Evolutionary conservation across 2,113 vertebrate species (phyloP).

Genomic region (Atrichornis clamosus): DNA sequence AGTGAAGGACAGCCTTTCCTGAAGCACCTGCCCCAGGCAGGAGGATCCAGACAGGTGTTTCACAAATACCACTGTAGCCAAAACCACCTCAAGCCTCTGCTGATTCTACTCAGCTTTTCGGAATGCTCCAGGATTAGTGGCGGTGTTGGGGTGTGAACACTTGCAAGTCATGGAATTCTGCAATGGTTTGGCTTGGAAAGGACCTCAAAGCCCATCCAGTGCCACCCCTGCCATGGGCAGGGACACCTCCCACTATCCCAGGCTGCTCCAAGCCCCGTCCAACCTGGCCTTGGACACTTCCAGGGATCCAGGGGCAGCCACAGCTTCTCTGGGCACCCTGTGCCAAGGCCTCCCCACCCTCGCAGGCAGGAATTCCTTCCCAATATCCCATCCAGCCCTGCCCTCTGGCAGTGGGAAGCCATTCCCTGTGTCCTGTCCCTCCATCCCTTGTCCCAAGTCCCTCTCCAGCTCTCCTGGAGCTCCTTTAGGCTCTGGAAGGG

Average conservation of each 20-base stretch:
- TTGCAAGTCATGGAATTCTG: neutral
- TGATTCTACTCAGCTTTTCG: neutral
- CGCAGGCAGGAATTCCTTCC: neutral
- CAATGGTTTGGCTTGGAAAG: neutral
- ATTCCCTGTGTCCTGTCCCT: neutral
- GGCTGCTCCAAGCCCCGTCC: neutral
- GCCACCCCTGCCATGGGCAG: neutral
- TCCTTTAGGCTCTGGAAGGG: neutral
- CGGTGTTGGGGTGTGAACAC: neutral
- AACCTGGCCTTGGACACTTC: neutral
- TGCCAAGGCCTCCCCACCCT: neutral
- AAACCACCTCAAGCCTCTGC: neutral
- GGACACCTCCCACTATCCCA: neutral
- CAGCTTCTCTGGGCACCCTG: neutral
- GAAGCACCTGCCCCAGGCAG: neutral
- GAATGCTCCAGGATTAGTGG: neutral
- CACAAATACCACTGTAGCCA: neutral
- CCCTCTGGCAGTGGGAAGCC: neutral
- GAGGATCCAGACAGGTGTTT: too few relatives aligned
- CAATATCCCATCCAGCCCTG: rapidly evolving
- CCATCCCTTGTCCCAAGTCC: neutral
- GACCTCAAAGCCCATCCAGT: rapidly evolving
- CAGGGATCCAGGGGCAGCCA: neutral
- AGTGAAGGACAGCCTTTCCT: neutral
- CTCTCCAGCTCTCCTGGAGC: neutral